Evolutionary conservation across 2,797 vertebrate genomes (phyloP).

Genomic region (Etheostoma perlongum): DNA sequence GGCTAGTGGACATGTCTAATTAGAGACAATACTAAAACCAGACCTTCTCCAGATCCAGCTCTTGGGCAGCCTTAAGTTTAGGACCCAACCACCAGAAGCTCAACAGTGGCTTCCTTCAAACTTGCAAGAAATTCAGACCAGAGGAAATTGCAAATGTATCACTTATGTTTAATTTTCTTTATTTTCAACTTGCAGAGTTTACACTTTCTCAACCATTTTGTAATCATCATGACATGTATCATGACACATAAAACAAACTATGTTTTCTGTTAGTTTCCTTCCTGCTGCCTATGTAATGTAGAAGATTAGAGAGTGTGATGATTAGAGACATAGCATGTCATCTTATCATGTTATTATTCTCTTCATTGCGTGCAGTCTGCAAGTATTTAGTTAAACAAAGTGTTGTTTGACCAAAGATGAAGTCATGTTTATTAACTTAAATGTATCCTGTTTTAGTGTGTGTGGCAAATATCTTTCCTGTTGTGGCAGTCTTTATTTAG

Average conservation of each 20-base stretch:
- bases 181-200: constrained; percentile 55
- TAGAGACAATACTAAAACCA: constrained; percentile 71
- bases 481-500: not conserved
- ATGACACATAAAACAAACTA: constrained; percentile 44
- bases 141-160: constrained; percentile 58
- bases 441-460: constrained; percentile 14
- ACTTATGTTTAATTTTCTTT: constrained; percentile 47
- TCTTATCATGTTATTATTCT: constrained; percentile 39
- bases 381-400: constrained; percentile 42
- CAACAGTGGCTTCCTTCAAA: constrained; percentile 34
- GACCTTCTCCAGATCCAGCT: constrained; percentile 55
- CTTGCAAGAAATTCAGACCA: constrained; percentile 30
- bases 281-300: constrained; percentile 45
- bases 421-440: constrained; percentile 25
- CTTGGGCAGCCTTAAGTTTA: constrained; percentile 51
- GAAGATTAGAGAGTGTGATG: constrained; percentile 68
- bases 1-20: constrained; percentile 63
- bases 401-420: constrained; percentile 21
- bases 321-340: constrained; percentile 50
- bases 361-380: constrained; percentile 28
- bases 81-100: constrained; percentile 45
- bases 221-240: constrained; percentile 54
- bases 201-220: constrained; percentile 53
- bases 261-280: constrained; percentile 63
- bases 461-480: not conserved